Evolutionary conservation across 2,797 vertebrate genomes (phyloP).

Genomic region (Rhinogobio ventralis): DNA sequence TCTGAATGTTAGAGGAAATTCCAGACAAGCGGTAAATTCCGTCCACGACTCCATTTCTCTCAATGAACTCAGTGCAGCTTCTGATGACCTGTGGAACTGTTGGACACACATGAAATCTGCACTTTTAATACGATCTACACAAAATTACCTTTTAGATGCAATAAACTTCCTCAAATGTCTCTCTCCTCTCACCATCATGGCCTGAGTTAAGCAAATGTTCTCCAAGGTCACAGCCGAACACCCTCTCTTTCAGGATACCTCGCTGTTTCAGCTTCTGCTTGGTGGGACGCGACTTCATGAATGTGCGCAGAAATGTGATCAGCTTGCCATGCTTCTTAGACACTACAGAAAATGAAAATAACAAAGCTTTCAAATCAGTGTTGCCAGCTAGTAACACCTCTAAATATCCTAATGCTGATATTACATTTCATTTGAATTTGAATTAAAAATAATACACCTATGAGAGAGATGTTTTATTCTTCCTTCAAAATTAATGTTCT

Average conservation of each 20-base stretch:
- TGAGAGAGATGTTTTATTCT: background rate
- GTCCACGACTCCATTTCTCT: slow-evolving; percentile 95
- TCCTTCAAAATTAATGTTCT: background rate
- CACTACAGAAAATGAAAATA: slow-evolving; percentile 74
- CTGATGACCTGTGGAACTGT: slow-evolving; percentile 96
- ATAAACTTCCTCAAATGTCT: background rate
- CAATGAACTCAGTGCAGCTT: slow-evolving; percentile 96
- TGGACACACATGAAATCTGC: slow-evolving; percentile 7
- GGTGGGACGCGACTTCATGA: slow-evolving; percentile 97
- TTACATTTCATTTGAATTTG: background rate
- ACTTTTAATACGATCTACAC: background rate
- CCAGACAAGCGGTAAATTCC: slow-evolving; percentile 97
- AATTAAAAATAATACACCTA: background rate
- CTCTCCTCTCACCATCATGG: slow-evolving; percentile 84
- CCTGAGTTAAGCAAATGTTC: slow-evolving; percentile 97
- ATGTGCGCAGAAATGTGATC: slow-evolving; percentile 96
- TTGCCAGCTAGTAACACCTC: background rate
- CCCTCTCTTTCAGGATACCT: slow-evolving; percentile 94
- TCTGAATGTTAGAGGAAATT: slow-evolving; percentile 98
- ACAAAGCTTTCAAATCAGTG: background rate
- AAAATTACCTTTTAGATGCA: background rate
- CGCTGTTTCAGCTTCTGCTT: slow-evolving; percentile 97
- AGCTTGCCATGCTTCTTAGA: slow-evolving; percentile 99
- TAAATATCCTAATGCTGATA: background rate
- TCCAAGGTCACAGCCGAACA: slow-evolving; percentile 97